Conservation (phyloP, 2,888 invertebrate genomes). For the Melieria omissa region DNA sequence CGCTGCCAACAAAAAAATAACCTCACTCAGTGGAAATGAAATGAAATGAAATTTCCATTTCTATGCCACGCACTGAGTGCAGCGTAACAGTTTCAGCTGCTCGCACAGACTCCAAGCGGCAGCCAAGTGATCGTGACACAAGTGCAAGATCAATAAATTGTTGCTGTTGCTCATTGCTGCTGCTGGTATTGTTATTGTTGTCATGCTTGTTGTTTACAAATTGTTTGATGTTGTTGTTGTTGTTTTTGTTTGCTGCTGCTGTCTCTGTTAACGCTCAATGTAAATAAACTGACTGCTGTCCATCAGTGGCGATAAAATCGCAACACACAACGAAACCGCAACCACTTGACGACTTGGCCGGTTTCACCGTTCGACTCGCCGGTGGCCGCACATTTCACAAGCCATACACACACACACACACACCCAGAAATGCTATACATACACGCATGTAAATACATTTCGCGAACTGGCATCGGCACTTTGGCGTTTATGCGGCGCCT, state of each 20-base stretch:
- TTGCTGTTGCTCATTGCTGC: slow-evolving; percentile 1
- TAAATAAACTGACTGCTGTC: slow-evolving; percentile 15
- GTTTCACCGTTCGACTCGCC: too few species aligned
- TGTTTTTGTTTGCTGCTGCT: slow-evolving; percentile 3
- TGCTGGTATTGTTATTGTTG: neutral
- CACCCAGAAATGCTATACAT: too few species aligned
- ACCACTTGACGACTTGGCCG: too few species aligned
- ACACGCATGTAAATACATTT: too few species aligned
- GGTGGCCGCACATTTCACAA: too few species aligned
- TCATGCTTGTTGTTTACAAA: neutral
- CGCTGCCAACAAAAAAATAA: neutral
- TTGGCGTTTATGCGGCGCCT: too few species aligned
- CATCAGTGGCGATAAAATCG: neutral
- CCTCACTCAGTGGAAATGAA: neutral
- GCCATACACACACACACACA: too few species aligned
- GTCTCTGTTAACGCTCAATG: neutral
- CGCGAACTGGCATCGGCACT: too few species aligned
- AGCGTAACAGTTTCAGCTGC: too few species aligned
- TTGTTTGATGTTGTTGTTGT: slow-evolving; percentile 6
- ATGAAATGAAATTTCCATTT: slow-evolving; percentile 18
- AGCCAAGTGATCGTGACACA: slow-evolving; percentile 23
- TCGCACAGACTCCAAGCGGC: too few species aligned
- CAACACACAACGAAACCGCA: neutral
- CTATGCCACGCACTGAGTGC: neutral
- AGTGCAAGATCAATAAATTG: slow-evolving; percentile 35